phyloP scores from a whole-genome alignment of 2,888 invertebrate species.

The Megalurothrips usitatus region DNA sequence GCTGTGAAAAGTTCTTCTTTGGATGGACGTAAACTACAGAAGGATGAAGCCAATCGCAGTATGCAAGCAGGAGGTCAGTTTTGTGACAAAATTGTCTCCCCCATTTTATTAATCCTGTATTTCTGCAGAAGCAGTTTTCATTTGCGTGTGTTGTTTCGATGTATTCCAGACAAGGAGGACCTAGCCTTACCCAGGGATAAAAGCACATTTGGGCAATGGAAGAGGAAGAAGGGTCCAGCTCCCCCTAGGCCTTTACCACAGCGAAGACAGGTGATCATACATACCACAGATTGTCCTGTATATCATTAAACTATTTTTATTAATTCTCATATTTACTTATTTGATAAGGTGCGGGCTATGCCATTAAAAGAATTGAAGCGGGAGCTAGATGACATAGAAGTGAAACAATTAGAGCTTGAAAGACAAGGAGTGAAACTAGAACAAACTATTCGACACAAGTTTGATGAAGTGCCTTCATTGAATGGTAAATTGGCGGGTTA shows the following conservation, averaged over 20 bases:
- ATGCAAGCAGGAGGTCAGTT: slow-evolving; percentile 30
- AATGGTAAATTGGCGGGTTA: not conserved
- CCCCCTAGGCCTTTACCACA: slow-evolving; percentile 67
- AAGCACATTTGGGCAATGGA: slow-evolving; percentile 64
- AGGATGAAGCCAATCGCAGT: slow-evolving; percentile 33
- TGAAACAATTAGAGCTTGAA: slow-evolving; percentile 83
- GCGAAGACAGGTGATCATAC: slow-evolving; percentile 53
- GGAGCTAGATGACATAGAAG: slow-evolving; percentile 76
- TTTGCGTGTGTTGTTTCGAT: no score
- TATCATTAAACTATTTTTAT: not conserved
- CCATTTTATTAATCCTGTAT: no score
- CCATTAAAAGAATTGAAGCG: slow-evolving; percentile 54
- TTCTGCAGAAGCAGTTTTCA: no score
- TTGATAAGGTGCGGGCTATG: slow-evolving; percentile 48
- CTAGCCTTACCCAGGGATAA: slow-evolving; percentile 49
- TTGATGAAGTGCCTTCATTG: slow-evolving; percentile 51
- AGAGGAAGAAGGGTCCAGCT: slow-evolving; percentile 74
- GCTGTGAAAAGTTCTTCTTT: slow-evolving; percentile 29
- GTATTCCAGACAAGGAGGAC: not conserved
- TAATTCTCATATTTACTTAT: not conserved
- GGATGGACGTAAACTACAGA: slow-evolving; percentile 32
- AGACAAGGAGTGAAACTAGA: slow-evolving; percentile 87
- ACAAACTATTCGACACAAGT: slow-evolving; percentile 79
- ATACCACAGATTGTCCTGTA: not conserved
- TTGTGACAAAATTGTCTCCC: not conserved